phyloP scores from a whole-genome alignment of 37 sponge, comb jelly and placozoan species.

The Axinella damicornis region DNA sequence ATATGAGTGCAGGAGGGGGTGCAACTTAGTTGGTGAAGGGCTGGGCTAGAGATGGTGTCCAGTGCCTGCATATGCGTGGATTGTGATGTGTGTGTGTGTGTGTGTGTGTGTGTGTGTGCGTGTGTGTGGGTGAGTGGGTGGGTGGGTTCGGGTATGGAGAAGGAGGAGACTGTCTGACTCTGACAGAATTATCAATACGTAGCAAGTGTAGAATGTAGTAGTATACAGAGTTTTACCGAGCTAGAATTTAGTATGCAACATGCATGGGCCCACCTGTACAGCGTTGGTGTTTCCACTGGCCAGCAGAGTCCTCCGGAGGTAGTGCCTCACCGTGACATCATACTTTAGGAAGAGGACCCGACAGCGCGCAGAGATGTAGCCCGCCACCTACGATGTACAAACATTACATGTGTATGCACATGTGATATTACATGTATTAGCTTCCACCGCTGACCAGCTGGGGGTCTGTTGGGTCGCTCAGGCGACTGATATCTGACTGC shows the following conservation, averaged over 20 bases:
- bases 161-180: no score
- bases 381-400: slow-evolving; percentile 48
- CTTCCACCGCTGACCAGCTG: slow-evolving; percentile 29
- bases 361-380: slow-evolving; percentile 16
- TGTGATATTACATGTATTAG: no score
- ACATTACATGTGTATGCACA: no score
- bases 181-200: no score
- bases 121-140: no score
- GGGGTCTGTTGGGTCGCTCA: slow-evolving; percentile 51
- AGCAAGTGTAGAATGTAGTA: no score
- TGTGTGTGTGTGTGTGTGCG: no score
- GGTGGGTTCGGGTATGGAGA: no score
- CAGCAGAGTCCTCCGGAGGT: slow-evolving; percentile 46
- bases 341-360: slow-evolving; percentile 22
- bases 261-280: slow-evolving; percentile 11
- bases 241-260: no score
- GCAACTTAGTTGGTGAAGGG: background rate
- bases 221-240: no score
- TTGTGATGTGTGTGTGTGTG: no score
- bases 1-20: background rate
- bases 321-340: slow-evolving; percentile 46
- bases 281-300: background rate
- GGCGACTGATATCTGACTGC: slow-evolving; percentile 41
- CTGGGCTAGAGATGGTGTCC: slow-evolving; percentile 31
- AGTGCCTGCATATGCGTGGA: slow-evolving; percentile 19